Base-by-base conservation (phyloP, 2,797 vertebrate species). In the Ceryle rudis region DNA sequence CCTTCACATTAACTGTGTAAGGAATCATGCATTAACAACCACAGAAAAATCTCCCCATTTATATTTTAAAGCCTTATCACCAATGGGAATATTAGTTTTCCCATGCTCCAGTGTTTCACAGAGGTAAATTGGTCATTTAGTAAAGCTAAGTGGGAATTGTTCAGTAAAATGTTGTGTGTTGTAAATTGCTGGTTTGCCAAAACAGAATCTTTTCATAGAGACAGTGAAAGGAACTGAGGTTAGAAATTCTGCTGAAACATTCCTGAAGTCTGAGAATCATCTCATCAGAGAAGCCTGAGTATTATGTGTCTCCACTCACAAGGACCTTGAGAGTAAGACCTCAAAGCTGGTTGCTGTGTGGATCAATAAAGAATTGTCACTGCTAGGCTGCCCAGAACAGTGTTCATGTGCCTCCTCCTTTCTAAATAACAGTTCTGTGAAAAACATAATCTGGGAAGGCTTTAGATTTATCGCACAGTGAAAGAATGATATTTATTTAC, bases 61-160 rank as follows among this genome's bases (percentile, higher is more conserved):
- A 14, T 91, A 75, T 85, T 94, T 90, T 92, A 90, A 92, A 94
- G 28, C 31, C 47, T 80, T 85, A 46, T 60, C 55, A 57, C 51
- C 78, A 52, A 23, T 26, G 60, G 60, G 67, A 90, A 77, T 96
- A 94, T 86, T 81, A 44, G 3, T 81, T 96, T 96, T 92, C 51
- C 74, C 33, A 22, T 57, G 51, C 41, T 72, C 7, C 47, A 54
- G 26, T 74, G 69, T 89, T 96, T 89, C 75, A 87, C 10, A 1
- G 74, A 54, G 37, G 46, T 17, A 84, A 86, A 82, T 78, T 51
- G 69, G 28, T 74, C 6, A 54, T 89, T 93, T 69, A 85, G 11
- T 71, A 82, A 81, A 65, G 12, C 31, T 92, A 83, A 80, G 19
- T 61, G 37, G 67, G 57, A 92, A 86, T 46, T 13, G 5, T 49